Conservation (phyloP, 2,113 vertebrate species). For the Percina caprodes region DNA sequence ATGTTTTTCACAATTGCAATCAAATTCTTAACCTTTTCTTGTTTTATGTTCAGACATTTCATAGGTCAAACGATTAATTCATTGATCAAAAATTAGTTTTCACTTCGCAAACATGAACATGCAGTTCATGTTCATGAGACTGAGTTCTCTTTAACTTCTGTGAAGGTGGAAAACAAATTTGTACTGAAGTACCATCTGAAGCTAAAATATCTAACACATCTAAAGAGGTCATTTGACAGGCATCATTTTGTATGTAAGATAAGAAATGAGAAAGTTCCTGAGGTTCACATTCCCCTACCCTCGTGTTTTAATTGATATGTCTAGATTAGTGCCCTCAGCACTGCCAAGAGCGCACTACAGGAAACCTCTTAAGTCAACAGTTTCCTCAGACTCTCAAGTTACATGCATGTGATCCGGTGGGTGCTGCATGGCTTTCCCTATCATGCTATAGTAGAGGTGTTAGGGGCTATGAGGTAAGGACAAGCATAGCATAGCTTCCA, state of each 20-base stretch:
- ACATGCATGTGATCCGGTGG: slow-evolving; percentile 42
- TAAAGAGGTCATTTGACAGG: slow-evolving; percentile 3
- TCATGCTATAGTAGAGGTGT: slow-evolving; percentile 7
- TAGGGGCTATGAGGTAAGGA: slow-evolving; percentile 19
- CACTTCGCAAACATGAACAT: too few species aligned
- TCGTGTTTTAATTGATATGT: slow-evolving; percentile 50
- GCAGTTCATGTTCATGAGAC: not conserved
- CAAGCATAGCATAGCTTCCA: slow-evolving; percentile 28
- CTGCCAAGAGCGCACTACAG: slow-evolving; percentile 34
- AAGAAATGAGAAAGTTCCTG: slow-evolving; percentile 7
- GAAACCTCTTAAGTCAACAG: slow-evolving; percentile 61
- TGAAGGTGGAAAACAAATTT: not conserved
- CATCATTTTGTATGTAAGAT: slow-evolving; percentile 10
- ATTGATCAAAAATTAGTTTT: not conserved
- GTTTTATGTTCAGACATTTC: not conserved
- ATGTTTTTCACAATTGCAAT: not conserved
- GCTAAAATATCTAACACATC: not conserved
- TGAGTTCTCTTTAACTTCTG: not conserved
- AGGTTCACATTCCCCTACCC: slow-evolving; percentile 29
- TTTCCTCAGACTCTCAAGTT: slow-evolving; percentile 55
- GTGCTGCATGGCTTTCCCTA: not conserved
- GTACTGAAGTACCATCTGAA: slow-evolving; percentile 1
- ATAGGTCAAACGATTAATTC: not conserved
- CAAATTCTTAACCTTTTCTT: not conserved
- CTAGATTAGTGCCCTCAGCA: slow-evolving; percentile 32